Evolutionary conservation across 2,888 invertebrate species (phyloP).

Genomic region (Chironomus tentans): DNA sequence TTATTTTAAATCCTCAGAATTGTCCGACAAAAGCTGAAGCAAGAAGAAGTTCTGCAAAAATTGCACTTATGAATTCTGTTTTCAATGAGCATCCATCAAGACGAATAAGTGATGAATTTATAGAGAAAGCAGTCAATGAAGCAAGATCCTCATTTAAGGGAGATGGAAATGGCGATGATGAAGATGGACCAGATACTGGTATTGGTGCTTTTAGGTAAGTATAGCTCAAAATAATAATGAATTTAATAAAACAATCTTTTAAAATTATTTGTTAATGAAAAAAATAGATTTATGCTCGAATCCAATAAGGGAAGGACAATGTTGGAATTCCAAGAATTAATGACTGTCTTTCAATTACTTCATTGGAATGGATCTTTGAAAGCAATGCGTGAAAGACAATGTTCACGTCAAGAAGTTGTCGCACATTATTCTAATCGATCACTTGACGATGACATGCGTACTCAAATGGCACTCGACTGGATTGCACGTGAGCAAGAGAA

Average conservation of each 20-base stretch:
- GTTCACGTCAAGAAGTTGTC: slow-evolving; percentile 85
- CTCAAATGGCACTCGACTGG: slow-evolving; percentile 94
- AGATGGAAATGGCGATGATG: slow-evolving; percentile 47
- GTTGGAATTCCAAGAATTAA: slow-evolving; percentile 92
- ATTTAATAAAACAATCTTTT: not conserved
- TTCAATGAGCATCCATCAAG: slow-evolving; percentile 93
- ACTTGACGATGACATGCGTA: slow-evolving; percentile 90
- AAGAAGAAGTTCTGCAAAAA: slow-evolving; percentile 86
- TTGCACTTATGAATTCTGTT: slow-evolving; percentile 92
- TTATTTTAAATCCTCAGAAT: slow-evolving; percentile 50
- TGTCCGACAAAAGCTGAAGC: slow-evolving; percentile 94
- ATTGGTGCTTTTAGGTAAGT: slow-evolving; percentile 58
- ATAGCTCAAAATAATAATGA: not conserved
- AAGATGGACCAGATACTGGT: slow-evolving; percentile 58
- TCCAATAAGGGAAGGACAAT: slow-evolving; percentile 85
- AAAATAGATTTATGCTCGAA: slow-evolving; percentile 59
- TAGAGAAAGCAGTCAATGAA: slow-evolving; percentile 85
- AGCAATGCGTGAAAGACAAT: slow-evolving; percentile 90
- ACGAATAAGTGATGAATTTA: slow-evolving; percentile 86
- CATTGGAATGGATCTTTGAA: slow-evolving; percentile 96
- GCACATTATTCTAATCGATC: slow-evolving; percentile 89
- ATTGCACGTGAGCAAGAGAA: slow-evolving; percentile 71
- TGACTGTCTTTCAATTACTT: slow-evolving; percentile 93
- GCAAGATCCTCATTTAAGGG: slow-evolving; percentile 80
- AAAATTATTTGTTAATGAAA: not conserved